These are phyloP conservation scores for Chymomyza fuscimana DNA, from an alignment of 2,888 invertebrate species.

Conservation along the genomic window DNA sequence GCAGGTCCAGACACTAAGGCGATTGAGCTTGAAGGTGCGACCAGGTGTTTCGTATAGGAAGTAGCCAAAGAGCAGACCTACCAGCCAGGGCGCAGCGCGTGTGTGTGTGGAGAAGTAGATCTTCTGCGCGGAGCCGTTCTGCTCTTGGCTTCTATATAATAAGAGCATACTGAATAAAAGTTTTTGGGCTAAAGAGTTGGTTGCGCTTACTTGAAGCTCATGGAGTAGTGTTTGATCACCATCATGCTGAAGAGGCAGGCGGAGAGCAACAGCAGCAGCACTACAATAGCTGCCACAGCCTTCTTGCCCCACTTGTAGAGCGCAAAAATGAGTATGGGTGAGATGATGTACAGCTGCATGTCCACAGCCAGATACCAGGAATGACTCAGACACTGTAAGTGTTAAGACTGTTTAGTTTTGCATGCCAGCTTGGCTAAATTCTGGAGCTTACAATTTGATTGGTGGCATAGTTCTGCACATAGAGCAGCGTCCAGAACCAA, in stretches of 20 bases:
- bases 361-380: constrained; percentile 83
- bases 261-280: constrained; percentile 61
- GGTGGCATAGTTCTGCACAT: constrained; percentile 80
- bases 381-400: constrained; percentile 80
- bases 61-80: constrained; percentile 70
- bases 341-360: constrained; percentile 81
- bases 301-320: constrained; percentile 76
- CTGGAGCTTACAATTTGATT: constrained; percentile 60
- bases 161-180: too few species aligned
- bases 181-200: too few species aligned
- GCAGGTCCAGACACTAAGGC: constrained; percentile 25
- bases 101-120: constrained; percentile 65
- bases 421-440: neutral
- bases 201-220: constrained; percentile 45
- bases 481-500: constrained; percentile 81
- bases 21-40: constrained; percentile 42
- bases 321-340: constrained; percentile 81
- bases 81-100: constrained; percentile 67
- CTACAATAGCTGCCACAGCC: constrained; percentile 49
- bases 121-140: constrained; percentile 6
- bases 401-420: neutral
- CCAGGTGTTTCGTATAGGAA: constrained; percentile 51
- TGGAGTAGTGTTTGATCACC: constrained; percentile 53
- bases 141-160: constrained; percentile 7
- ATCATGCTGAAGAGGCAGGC: constrained; percentile 66